phyloP scores from a whole-genome alignment of 2,797 vertebrate genomes.

The Pseudopleuronectes americanus region DNA sequence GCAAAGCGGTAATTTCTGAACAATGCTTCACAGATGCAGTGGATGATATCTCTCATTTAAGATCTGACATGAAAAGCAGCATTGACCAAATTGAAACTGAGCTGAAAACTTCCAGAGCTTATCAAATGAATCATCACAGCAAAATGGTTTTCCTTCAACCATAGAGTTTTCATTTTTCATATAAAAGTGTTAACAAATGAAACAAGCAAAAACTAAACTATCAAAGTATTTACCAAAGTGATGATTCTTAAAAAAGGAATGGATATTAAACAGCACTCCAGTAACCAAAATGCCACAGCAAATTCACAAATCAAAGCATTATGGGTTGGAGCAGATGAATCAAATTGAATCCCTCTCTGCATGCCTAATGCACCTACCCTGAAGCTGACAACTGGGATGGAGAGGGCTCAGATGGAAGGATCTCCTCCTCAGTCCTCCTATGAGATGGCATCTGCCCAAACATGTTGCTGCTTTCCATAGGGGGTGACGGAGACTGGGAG shows the following conservation, averaged over 20 bases:
- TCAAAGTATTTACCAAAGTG: conserved; percentile 37
- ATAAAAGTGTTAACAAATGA: conserved; percentile 21
- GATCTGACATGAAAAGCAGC: conserved; percentile 82
- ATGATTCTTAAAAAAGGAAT: conserved; percentile 37
- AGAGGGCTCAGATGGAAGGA: conserved; percentile 94
- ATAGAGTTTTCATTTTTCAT: conserved; percentile 36
- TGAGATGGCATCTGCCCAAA: conserved; percentile 93
- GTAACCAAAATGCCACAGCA: conserved; percentile 65
- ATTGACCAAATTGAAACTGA: conserved; percentile 64
- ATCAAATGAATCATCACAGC: conserved; percentile 63
- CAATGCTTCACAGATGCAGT: conserved; percentile 82
- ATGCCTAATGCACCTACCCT: conserved; percentile 92
- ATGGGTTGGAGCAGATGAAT: conserved; percentile 76
- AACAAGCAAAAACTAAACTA: conserved; percentile 35
- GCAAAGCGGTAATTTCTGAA: conserved; percentile 57
- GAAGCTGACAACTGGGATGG: conserved; percentile 94
- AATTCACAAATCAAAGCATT: conserved; percentile 74
- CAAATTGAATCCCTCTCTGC: conserved; percentile 71
- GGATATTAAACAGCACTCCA: conserved; percentile 46
- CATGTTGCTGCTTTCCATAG: conserved; percentile 91
- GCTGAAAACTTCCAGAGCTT: conserved; percentile 60
- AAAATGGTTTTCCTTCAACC: conserved; percentile 63
- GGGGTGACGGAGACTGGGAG: conserved; percentile 89
- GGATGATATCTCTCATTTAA: conserved; percentile 71
- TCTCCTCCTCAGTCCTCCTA: conserved; percentile 92